These are phyloP conservation scores for Drosophila pseudoananassae DNA, from an alignment of 1,140 invertebrate species.

Conservation along the genomic window DNA sequence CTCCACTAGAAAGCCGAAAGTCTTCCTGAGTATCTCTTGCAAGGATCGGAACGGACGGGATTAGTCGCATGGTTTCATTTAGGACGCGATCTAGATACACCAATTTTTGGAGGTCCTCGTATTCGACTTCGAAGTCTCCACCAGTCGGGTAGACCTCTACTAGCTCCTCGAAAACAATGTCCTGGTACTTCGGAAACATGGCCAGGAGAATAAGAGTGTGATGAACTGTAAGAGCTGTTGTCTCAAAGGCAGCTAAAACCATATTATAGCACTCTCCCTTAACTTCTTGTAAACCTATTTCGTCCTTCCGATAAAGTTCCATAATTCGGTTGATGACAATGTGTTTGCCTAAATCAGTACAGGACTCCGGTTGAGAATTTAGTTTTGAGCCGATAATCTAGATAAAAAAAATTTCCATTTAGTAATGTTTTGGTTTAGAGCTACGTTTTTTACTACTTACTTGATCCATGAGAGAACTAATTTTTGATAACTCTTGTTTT, in stretches of 20 bases:
- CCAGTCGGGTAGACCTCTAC: slow-evolving; percentile 85
- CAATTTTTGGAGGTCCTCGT: slow-evolving; percentile 86
- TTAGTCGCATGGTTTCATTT: slow-evolving; percentile 86
- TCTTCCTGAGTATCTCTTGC: slow-evolving; percentile 31
- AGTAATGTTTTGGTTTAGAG: neutral
- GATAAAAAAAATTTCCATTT: neutral
- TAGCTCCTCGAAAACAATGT: slow-evolving; percentile 87
- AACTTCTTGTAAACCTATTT: slow-evolving; percentile 47
- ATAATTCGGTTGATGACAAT: slow-evolving; percentile 38
- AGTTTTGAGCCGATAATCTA: slow-evolving; percentile 15
- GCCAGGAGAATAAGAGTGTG: slow-evolving; percentile 58
- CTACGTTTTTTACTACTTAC: neutral
- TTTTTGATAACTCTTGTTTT: neutral
- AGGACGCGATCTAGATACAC: slow-evolving; percentile 87
- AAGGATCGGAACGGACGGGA: slow-evolving; percentile 54
- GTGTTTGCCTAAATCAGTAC: neutral
- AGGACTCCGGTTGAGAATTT: neutral
- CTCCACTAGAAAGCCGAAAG: slow-evolving; percentile 44
- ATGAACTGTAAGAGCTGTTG: slow-evolving; percentile 44
- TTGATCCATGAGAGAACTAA: neutral
- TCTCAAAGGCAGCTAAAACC: slow-evolving; percentile 63
- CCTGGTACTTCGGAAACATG: slow-evolving; percentile 84
- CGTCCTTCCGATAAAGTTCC: slow-evolving; percentile 31
- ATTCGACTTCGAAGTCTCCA: slow-evolving; percentile 82
- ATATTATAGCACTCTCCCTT: slow-evolving; percentile 51